Conservation (phyloP, 2,797 vertebrate species). For the Strix occidentalis region DNA sequence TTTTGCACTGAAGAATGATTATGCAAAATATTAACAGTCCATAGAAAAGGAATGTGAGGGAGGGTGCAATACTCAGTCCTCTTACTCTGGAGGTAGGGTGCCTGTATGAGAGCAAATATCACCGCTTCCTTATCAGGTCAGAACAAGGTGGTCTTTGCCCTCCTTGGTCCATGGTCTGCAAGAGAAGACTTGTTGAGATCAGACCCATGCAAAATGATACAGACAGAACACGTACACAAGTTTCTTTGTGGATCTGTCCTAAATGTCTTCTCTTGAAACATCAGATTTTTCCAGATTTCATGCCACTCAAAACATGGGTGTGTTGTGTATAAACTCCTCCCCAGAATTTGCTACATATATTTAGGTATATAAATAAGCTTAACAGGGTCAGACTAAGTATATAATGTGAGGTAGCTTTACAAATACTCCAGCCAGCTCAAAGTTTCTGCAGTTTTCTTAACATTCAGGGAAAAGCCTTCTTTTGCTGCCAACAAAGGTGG, state of each 20-base stretch:
- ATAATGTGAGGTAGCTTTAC: background rate
- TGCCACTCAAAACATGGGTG: background rate
- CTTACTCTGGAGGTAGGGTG: background rate
- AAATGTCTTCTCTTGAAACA: background rate
- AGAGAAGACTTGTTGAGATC: background rate
- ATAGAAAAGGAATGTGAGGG: background rate
- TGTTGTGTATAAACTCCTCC: background rate
- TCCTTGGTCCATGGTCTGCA: background rate
- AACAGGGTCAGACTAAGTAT: background rate
- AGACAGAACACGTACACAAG: rapidly evolving
- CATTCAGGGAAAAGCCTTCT: background rate
- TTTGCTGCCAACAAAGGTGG: background rate
- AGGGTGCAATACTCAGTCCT: background rate
- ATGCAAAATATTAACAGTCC: background rate
- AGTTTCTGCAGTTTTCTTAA: background rate
- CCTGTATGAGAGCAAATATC: background rate
- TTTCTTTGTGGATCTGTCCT: background rate
- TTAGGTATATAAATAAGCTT: background rate
- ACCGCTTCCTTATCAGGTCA: background rate
- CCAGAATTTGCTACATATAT: background rate
- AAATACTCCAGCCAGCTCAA: background rate
- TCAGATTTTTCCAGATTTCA: background rate
- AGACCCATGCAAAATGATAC: background rate
- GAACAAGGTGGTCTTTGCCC: background rate
- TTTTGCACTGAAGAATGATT: background rate